These are phyloP conservation scores for Pteronura brasiliensis DNA, from an alignment of 2,113 vertebrate species.

Conservation along the genomic window DNA sequence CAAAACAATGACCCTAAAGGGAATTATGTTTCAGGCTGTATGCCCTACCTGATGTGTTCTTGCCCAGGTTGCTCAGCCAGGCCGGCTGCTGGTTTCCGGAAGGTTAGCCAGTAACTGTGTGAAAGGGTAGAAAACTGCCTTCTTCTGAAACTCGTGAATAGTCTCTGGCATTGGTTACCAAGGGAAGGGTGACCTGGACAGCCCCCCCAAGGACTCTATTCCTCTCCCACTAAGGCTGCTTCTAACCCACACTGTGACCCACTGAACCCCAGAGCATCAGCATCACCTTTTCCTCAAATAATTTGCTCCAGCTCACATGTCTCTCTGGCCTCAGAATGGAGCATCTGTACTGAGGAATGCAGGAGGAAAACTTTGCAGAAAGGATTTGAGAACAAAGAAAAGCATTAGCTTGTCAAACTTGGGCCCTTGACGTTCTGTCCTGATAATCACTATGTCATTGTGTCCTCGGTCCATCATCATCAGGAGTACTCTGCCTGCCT, in stretches of 20 bases:
- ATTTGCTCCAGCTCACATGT: not conserved
- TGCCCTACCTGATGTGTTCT: not conserved
- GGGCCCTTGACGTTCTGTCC: not conserved
- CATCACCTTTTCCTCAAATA: not conserved
- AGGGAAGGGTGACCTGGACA: not conserved
- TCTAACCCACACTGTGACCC: not conserved
- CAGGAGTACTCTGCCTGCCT: not conserved
- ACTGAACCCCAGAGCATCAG: not conserved
- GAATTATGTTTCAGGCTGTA: not conserved
- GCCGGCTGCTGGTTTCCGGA: not conserved
- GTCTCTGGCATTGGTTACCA: not conserved
- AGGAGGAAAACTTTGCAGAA: not conserved
- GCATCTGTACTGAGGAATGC: fast-evolving
- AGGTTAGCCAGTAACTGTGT: not conserved
- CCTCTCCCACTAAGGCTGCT: not conserved
- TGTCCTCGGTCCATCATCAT: not conserved
- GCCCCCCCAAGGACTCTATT: not conserved
- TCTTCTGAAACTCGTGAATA: not conserved
- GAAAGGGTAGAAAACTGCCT: not conserved
- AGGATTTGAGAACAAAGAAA: not conserved
- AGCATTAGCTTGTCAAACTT: not conserved
- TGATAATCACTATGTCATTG: not conserved
- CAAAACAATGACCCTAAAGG: not conserved
- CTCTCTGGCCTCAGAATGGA: not conserved
- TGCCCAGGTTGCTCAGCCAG: not conserved